Conservation (phyloP, 2,797 vertebrate species). For the Paguma larvata region DNA sequence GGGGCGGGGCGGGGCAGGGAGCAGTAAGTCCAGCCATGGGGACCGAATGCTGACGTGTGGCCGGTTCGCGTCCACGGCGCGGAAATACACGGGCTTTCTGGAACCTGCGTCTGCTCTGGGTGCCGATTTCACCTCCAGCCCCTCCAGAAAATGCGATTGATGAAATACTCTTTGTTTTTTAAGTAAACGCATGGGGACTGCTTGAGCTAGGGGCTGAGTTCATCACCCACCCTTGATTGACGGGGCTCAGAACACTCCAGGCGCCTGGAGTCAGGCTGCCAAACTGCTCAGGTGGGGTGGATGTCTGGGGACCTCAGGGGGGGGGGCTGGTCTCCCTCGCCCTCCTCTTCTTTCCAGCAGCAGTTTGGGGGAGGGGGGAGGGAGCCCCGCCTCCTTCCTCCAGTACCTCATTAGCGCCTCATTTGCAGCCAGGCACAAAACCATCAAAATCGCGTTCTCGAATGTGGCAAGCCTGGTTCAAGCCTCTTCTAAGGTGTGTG, state of each 20-base stretch:
- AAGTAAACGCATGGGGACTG: neutral
- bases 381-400: neutral
- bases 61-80: accelerated
- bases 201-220: neutral
- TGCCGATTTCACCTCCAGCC: neutral
- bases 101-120: neutral
- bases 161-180: neutral
- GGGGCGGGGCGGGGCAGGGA: too few species aligned
- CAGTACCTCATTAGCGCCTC: slow-evolving; percentile 40
- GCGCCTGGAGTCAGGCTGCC: neutral
- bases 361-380: neutral
- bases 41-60: neutral
- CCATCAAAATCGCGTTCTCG: neutral
- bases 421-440: slow-evolving; percentile 24
- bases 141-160: neutral
- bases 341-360: neutral
- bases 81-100: neutral
- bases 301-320: neutral
- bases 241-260: neutral
- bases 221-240: neutral
- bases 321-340: neutral
- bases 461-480: neutral
- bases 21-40: accelerated
- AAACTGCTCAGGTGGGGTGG: too few species aligned
- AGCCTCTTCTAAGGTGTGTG: neutral